Base-by-base conservation (phyloP, 2,113 vertebrate genomes). In the Bubalus kerabau region DNA sequence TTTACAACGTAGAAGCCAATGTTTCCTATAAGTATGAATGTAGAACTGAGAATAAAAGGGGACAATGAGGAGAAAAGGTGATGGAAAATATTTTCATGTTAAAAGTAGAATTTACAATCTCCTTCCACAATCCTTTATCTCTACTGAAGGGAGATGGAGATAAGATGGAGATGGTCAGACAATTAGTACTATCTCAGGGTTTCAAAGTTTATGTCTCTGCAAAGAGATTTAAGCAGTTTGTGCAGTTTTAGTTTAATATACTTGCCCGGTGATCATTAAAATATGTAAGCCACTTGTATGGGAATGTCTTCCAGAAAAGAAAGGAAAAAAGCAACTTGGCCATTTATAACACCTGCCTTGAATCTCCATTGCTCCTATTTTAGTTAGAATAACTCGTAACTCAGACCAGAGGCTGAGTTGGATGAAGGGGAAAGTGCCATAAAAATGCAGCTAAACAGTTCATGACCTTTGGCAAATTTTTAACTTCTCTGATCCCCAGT, bases 241-340 rank as follows among this genome's bases (percentile, higher is more conserved):
- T 86, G 52, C 52, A 91, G 67, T 92, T 97, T 96, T 17, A 60
- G 52, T 89, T 94, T 76, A 78, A 92, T 28, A 36, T 32, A 12
- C 14, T 92, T 85, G 36, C 40, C 94, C 13, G 3, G 19, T 76
- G 46, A 30, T 93, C 96, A 90, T 92, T 93, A 93, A 97, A 95
- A 67, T 86, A 88, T 3, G 1, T 67, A 91, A 67, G 50, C 52
- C 64, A 95, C n/a, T 93, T 97, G 62, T 36, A 91, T 30, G 62
- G 56, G 71, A 81, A 67, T 84, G 32, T 84, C 92, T 91, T 95
- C 64, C 89, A 93, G 89, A 90, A 97, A 95, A 67, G 28, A 87
- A 92, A 60, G 59, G 28, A 36, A 82, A 56, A 96, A 89, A 97
- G 50, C 5, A 89, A 40, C 12, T 82, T 71, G 85, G 40, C 56